Evolutionary conservation across 2,797 vertebrate species (phyloP), one percentile per base, ranked within the genome.

Genomic region (Falco peregrinus): DNA sequence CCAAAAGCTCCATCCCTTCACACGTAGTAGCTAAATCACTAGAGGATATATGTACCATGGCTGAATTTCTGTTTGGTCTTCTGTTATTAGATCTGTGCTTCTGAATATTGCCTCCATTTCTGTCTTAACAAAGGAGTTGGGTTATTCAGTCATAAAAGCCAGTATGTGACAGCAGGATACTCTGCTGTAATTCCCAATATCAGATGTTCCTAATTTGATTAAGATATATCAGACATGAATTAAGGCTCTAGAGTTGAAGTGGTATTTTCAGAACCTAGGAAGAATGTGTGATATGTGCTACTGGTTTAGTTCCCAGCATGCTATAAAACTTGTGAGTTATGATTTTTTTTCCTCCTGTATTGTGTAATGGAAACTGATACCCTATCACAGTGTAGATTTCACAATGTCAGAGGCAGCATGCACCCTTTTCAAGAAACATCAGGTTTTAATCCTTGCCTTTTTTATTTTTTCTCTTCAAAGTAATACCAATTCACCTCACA

Each of bases 21-120:
- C 53, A 53, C 6, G 0, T 6, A 35, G 43, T 16, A 69, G 10
- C 18, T 65, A 8, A 68, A 69, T n/a, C 64, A 56, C 24, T 63
- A 47, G 21, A 60, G 67, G 50, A 19, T 19, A 1, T 6, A 5
- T 19, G 12, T 59, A 47, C 45, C 0, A 0, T 41, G 57, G 39
- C 69, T 89, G 53, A 45, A 9, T 53, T 70, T 60, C 17, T 85
- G 5, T 74, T 70, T 37, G 43, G 41, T 5, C 6, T 39, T 64
- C 28, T 73, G 33, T 61, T 35, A 33, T 24, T n/a, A 76, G 15
- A 13, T n/a, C 50, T 24, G 20, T 63, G 68, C 31, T 91, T 53
- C 60, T 71, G 68, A 70, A 22, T 54, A 25, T n/a, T 33, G 2
- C 14, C 6, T 60, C 15, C 84, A 11, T 31, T 78, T 74, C 35